phyloP scores from a whole-genome alignment of 1,140 invertebrate species.

The Anoplolepis gracilipes region DNA sequence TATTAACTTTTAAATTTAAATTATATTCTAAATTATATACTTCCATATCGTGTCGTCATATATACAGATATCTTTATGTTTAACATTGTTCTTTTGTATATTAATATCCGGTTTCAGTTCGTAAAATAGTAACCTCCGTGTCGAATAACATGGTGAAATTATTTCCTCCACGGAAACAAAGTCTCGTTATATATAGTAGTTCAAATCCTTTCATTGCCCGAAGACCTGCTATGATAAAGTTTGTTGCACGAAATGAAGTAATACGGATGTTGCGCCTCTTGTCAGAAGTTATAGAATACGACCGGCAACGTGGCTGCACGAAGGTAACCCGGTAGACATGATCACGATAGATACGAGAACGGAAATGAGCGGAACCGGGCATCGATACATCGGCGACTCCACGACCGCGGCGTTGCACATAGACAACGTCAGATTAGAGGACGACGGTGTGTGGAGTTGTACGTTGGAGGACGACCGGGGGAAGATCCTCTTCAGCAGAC shows the following conservation, averaged over 20 bases:
- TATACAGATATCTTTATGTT: neutral
- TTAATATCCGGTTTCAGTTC: conserved; percentile 29
- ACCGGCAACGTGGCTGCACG: conserved; percentile 85
- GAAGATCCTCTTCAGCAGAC: conserved; percentile 87
- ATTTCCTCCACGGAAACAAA: conserved; percentile 9
- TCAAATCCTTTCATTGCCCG: conserved; percentile 16
- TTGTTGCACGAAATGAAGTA: conserved; percentile 36
- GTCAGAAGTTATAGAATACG: conserved; percentile 81
- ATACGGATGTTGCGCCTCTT: conserved; percentile 32
- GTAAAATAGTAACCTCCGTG: neutral
- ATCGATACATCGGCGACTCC: conserved; percentile 85
- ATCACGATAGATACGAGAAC: conserved; percentile 84
- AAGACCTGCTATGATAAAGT: conserved; percentile 38
- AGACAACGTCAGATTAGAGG: conserved; percentile 89
- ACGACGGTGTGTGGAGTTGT: conserved; percentile 90
- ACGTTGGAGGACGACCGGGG: conserved; percentile 88
- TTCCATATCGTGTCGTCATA: neutral
- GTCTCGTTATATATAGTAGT: conserved; percentile 27
- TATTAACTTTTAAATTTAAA: too few relatives aligned
- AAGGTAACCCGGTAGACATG: conserved; percentile 84
- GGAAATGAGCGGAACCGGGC: conserved; percentile 85
- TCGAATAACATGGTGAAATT: neutral
- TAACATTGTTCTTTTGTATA: neutral
- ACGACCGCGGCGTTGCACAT: conserved; percentile 88
- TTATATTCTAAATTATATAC: neutral